These are phyloP conservation scores for Brienomyrus longianalis DNA, from an alignment of 2,113 vertebrate genomes.

Conservation along the genomic window DNA sequence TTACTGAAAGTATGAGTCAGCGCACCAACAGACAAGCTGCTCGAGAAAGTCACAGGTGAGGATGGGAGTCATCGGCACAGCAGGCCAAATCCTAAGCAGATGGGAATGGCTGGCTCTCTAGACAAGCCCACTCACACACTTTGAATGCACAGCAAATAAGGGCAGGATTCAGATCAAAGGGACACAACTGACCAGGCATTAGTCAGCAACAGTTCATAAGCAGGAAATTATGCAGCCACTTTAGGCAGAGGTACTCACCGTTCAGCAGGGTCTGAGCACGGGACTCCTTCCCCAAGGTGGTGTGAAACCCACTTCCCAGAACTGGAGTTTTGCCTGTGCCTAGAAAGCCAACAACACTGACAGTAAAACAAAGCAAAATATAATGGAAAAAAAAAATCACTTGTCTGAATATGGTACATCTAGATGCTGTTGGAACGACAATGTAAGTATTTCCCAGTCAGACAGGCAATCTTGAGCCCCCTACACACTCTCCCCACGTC, in stretches of 20 bases:
- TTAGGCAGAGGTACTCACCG: conserved; percentile 62
- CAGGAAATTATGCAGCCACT: conserved; percentile 5
- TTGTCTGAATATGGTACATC: background rate
- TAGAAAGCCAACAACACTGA: conserved; percentile 35
- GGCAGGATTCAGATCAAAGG: background rate
- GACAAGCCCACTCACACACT: background rate
- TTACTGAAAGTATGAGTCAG: background rate
- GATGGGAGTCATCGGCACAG: background rate
- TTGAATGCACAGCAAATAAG: background rate
- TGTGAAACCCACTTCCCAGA: conserved; percentile 74
- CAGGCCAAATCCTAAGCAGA: background rate
- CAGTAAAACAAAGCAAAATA: background rate
- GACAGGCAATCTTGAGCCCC: background rate
- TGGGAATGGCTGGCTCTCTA: background rate
- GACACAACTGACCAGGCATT: background rate
- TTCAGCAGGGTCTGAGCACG: conserved; percentile 84
- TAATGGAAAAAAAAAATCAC: background rate
- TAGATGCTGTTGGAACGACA: background rate
- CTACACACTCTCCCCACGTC: background rate
- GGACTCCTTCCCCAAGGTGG: conserved; percentile 78
- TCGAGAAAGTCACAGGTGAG: background rate
- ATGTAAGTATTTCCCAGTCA: background rate
- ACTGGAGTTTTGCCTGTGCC: conserved; percentile 66
- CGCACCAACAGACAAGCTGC: background rate
- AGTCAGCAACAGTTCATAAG: background rate